A percentile compares a stretch with the other conserved stretches of the same genome.
These are phyloP conservation scores for Nemotelus pantherinus DNA, from an alignment of 2,888 invertebrate species.

Conservation along the genomic window DNA sequence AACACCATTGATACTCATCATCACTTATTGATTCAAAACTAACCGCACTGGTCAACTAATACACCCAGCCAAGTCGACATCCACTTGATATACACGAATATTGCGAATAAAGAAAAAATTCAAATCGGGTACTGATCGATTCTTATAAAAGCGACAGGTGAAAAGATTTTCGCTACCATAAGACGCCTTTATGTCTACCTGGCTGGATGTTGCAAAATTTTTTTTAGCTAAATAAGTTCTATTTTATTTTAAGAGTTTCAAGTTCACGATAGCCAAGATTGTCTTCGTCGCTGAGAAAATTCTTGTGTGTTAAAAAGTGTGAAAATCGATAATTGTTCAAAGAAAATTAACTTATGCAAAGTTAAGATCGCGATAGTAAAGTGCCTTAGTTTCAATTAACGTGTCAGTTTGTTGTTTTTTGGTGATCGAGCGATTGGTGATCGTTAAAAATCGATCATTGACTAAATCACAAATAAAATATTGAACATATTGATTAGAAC, in stretches of 20 bases:
- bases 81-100: not conserved
- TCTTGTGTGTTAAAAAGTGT: conserved; percentile 16
- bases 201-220: conserved; percentile 57
- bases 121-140: conserved; percentile 46
- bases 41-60: no score
- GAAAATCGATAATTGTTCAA: not conserved
- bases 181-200: conserved; percentile 66
- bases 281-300: conserved; percentile 33
- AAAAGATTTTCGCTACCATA: conserved; percentile 61
- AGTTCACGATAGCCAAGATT: conserved; percentile 3
- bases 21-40: no score
- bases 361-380: not conserved
- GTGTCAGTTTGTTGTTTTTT: not conserved
- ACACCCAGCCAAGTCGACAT: no score
- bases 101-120: conserved; percentile 25
- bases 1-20: not conserved
- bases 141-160: conserved; percentile 62
- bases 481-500: not conserved
- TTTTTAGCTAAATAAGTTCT: conserved; percentile 35
- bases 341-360: not conserved
- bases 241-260: not conserved
- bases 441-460: conserved; percentile 5
- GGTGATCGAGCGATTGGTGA: not conserved
- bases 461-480: not conserved
- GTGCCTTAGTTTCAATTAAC: not conserved